phyloP scores from a whole-genome alignment of 2,113 vertebrate genomes.

The Saccopteryx leptura region DNA sequence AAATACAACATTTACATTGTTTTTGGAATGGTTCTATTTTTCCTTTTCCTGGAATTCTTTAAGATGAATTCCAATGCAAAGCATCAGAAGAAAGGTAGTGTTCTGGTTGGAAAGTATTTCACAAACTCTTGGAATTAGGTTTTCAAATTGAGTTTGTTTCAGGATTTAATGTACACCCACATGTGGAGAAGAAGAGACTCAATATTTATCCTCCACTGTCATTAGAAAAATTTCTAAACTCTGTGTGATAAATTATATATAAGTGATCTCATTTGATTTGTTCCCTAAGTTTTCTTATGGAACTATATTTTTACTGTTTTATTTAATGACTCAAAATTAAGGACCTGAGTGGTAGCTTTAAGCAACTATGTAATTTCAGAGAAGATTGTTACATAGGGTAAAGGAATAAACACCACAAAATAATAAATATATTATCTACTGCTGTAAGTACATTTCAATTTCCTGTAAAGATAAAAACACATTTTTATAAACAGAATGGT shows the following conservation, averaged over 20 bases:
- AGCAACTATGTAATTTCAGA: constrained; percentile 38
- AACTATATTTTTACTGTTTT: constrained; percentile 36
- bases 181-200: constrained; percentile 6
- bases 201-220: background rate
- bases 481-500: background rate
- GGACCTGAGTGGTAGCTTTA: background rate
- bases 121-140: background rate
- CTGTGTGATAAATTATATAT: background rate
- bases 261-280: constrained; percentile 43
- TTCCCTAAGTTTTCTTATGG: constrained; percentile 42
- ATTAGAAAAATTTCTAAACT: constrained; percentile 46
- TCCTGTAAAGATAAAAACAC: constrained; percentile 27
- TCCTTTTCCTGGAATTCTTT: background rate
- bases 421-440: background rate
- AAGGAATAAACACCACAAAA: background rate
- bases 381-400: background rate
- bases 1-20: background rate
- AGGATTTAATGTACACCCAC: constrained; percentile 5
- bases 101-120: constrained; percentile 4
- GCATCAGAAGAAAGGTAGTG: background rate
- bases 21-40: background rate
- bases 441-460: constrained; percentile 49
- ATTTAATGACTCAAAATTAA: constrained; percentile 61
- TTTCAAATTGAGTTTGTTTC: constrained; percentile 18
- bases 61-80: constrained; percentile 21